Conservation (phyloP, 2,888 invertebrate species). For the Odontocerum albicorne region DNA sequence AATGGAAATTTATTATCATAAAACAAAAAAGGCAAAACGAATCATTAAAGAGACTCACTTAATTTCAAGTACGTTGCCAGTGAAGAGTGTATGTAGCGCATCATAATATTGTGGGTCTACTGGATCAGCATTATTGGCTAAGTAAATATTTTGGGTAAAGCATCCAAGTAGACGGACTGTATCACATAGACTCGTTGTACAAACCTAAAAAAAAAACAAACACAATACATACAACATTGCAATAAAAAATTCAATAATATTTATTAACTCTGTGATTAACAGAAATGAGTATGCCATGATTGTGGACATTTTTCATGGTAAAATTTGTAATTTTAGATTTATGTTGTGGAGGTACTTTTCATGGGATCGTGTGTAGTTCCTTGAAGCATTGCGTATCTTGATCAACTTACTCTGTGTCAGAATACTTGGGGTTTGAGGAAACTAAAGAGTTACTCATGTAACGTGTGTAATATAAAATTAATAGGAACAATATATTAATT, state of each 20-base stretch:
- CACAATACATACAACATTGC: conserved; percentile 1
- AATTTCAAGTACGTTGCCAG: conserved; percentile 72
- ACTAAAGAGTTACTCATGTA: too few species aligned
- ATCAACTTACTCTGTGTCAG: too few species aligned
- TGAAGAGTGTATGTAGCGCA: conserved; percentile 73
- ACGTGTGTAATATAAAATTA: too few species aligned
- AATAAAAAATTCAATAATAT: neutral
- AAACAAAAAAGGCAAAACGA: neutral
- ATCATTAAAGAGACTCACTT: conserved; percentile 50
- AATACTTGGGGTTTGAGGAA: too few species aligned
- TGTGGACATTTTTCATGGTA: too few species aligned
- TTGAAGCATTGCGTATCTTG: too few species aligned
- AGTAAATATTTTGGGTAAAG: conserved; percentile 64
- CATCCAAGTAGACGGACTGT: conserved; percentile 91
- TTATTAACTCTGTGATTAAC: too few species aligned
- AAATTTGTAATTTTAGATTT: too few species aligned
- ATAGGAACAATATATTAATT: too few species aligned
- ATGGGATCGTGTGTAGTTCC: too few species aligned
- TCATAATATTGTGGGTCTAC: conserved; percentile 53
- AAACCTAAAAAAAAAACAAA: conserved; percentile 64
- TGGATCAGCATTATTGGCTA: conserved; percentile 49
- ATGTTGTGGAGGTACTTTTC: too few species aligned
- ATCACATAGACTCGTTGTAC: conserved; percentile 91
- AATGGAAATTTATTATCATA: neutral
- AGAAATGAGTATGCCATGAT: too few species aligned